These are phyloP conservation scores for Popillia japonica DNA, from an alignment of 1,140 invertebrate genomes.

Conservation along the genomic window DNA sequence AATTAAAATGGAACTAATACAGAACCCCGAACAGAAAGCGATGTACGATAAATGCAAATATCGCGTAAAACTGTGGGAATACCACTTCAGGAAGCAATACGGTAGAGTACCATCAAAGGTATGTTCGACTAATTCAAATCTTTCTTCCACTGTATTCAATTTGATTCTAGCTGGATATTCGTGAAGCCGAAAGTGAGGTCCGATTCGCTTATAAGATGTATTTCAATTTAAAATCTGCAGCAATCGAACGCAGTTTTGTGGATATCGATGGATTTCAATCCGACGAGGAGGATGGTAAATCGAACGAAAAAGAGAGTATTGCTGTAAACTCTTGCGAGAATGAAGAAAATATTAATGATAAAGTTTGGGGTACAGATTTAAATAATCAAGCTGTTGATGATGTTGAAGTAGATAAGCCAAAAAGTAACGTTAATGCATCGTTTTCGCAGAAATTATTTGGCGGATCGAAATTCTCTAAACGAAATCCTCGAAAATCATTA, in stretches of 20 bases:
- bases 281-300: constrained; percentile 48
- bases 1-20: constrained; percentile 54
- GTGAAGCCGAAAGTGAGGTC: constrained; percentile 73
- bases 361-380: constrained; percentile 67
- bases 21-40: constrained; percentile 51
- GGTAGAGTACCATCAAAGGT: constrained; percentile 78
- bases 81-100: constrained; percentile 74
- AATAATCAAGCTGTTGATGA: constrained; percentile 58
- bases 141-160: constrained; percentile 36
- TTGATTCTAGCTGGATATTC: constrained; percentile 74
- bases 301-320: constrained; percentile 44
- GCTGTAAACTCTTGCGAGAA: constrained; percentile 43
- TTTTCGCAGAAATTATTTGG: constrained; percentile 77
- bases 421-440: constrained; percentile 57
- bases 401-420: constrained; percentile 50
- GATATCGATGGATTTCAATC: constrained; percentile 60
- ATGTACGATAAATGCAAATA: constrained; percentile 67
- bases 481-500: constrained; percentile 79
- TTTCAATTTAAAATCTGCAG: constrained; percentile 77
- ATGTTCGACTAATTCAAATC: constrained; percentile 40
- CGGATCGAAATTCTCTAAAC: constrained; percentile 71
- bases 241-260: constrained; percentile 73
- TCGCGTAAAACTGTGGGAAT: constrained; percentile 81
- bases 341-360: constrained; percentile 34
- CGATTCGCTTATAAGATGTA: constrained; percentile 82